Evolutionary conservation across 2,113 vertebrate species (phyloP), one percentile per base, ranked within the genome.

Genomic region (Leucosticte australis): DNA sequence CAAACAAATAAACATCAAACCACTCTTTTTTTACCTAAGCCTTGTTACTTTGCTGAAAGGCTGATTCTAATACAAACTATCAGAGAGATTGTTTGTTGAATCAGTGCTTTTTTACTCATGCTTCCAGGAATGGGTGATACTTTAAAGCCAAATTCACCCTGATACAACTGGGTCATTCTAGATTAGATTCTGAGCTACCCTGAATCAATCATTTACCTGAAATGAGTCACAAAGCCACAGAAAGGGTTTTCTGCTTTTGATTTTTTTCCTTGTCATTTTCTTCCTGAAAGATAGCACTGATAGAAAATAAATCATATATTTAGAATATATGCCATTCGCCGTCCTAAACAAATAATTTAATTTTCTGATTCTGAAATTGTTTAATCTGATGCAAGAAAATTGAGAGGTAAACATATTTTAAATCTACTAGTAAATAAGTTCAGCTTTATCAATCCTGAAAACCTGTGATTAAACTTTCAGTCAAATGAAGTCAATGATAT

Each of bases 31-130:
- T 62, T 85, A 52, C 30, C 77, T 50, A 56, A 95, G 53, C 17
- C 46, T 80, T 87, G 55, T 57, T 82, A 91, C 30, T 89, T 92
- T 87, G 87, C 23, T 81, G n/a, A 96, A 96, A 97, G 91, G 22
- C 8, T 93, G 94, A 94, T 91, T 67, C 52, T 70, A 33, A 95
- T 56, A 69, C 35, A 95, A 93, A 65, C 83, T 55, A 76, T 60
- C 70, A 70, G 35, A n/a, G 83, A 82, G 49, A 70, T 8, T 60
- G 37, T 87, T 94, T 75, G 67, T 74, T 94, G 52, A 95, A 95
- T 63, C 64, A 86, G 44, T 57, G 53, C 26, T 91, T 93, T 77
- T 59, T 52, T 90, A 65, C 30, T 46, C 26, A 24, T 50, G 20
- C n/a, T 92, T 94, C 86, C 90, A 88, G 56, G 55, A 94, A 87